Conservation (phyloP, 2,888 invertebrate genomes). For the Apotomis capreana region DNA sequence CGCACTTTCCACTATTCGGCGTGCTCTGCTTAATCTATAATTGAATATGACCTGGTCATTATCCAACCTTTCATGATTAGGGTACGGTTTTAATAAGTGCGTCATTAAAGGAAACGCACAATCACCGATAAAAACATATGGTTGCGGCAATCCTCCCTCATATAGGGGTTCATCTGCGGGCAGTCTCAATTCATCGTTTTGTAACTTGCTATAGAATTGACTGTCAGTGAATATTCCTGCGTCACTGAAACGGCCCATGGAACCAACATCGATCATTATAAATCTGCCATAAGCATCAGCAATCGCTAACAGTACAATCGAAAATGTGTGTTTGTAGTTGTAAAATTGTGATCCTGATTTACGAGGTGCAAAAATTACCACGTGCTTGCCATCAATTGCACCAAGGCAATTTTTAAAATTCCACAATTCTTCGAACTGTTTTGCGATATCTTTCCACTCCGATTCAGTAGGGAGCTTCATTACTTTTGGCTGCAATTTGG, state of each 20-base stretch:
- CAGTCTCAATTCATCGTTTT: conserved; percentile 37
- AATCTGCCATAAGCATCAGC: conserved; percentile 43
- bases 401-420: conserved; percentile 33
- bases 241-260: conserved; percentile 43
- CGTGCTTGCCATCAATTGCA: conserved; percentile 30
- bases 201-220: conserved; percentile 28
- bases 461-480: conserved; percentile 14
- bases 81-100: conserved; percentile 36
- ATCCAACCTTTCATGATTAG: conserved; percentile 34
- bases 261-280: conserved; percentile 44
- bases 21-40: conserved; percentile 38
- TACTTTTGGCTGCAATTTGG: conserved; percentile 30
- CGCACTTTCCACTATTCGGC: conserved; percentile 33
- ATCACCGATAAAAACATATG: conserved; percentile 43
- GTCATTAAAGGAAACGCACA: conserved; percentile 37
- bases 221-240: conserved; percentile 43
- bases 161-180: conserved; percentile 32
- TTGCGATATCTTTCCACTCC: conserved; percentile 21
- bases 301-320: conserved; percentile 42
- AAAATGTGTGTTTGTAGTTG: conserved; percentile 33
- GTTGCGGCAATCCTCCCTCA: conserved; percentile 35
- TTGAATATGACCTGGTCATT: conserved; percentile 37
- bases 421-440: conserved; percentile 24
- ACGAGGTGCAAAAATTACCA: conserved; percentile 25
- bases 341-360: conserved; percentile 26